These are phyloP conservation scores for Magallana angulata DNA, from an alignment of 1,140 invertebrate genomes.

Conservation along the genomic window DNA sequence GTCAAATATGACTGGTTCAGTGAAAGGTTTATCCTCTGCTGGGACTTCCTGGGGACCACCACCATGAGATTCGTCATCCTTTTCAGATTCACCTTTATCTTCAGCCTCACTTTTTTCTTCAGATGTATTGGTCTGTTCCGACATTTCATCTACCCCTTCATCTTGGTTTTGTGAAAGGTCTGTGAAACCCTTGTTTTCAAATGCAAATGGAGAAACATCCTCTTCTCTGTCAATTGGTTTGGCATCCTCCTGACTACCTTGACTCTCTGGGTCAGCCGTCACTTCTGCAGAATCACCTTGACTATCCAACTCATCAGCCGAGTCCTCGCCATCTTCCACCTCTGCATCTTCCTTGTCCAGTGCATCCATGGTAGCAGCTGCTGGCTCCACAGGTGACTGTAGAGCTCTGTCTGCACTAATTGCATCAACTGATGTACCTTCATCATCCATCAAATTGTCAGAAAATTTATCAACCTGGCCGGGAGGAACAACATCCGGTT, in stretches of 20 bases:
- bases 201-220: conserved; percentile 59
- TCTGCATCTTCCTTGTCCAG: conserved; percentile 65
- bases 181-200: conserved; percentile 54
- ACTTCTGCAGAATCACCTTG: conserved; percentile 56
- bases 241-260: conserved; percentile 9
- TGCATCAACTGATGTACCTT: conserved; percentile 49
- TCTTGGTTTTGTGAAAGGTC: conserved; percentile 56
- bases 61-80: conserved; percentile 24
- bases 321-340: conserved; percentile 57
- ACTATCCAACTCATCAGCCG: conserved; percentile 51
- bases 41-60: conserved; percentile 33
- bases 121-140: conserved; percentile 29
- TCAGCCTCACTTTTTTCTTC: conserved; percentile 42
- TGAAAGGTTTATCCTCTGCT: conserved; percentile 3
- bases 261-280: conserved; percentile 44
- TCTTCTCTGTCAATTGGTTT: conserved; percentile 42
- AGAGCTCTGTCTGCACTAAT: conserved; percentile 3
- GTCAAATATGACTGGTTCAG: conserved; percentile 45
- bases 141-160: conserved; percentile 31
- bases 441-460: conserved; percentile 48
- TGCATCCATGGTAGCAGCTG: conserved; percentile 48
- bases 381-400: conserved; percentile 38
- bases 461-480: conserved; percentile 39
- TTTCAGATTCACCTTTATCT: conserved; percentile 34
- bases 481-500: conserved; percentile 57